Base-by-base conservation (phyloP, 2,888 invertebrate species). In the Hoplodrina blanda region DNA sequence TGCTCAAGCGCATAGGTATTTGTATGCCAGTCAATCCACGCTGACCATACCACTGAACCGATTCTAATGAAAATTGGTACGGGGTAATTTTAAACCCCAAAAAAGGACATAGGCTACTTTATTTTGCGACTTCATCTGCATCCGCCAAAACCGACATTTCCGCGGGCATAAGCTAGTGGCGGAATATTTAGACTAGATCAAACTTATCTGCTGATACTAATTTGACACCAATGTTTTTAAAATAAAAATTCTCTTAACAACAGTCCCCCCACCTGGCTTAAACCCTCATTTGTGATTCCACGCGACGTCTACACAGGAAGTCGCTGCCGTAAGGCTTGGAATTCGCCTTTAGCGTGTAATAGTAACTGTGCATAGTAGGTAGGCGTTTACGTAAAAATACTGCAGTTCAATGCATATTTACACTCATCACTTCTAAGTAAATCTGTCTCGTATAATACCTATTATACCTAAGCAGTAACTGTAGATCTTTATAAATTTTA, bases 301-400 rank as follows among this genome's bases (percentile, higher is more conserved):
- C 76, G 82, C 89, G 81, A 80, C 85, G 78, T 87, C 87, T 86
- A 81, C 83, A 84, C 91, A 92, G 94, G 94, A 94, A 91, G 91
- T 87, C 79, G 73, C 75, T 78, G 82, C 86, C 85, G 83, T 90
- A 87, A 88, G 82, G 74, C 65, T 81, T 85, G 87, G 90, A 89
- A 89, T 90, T 87, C 71, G 80, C 86, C 83, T 85, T 86, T 79
- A 85, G 82, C 57, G 70, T 56, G 11, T 57, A 66, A 73, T 67
- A 67, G 19, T 33, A 75, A 5, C 6, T 3, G 13, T 33, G 50
- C 50, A 75, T 50, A 41, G 20, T 41, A 41, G 11, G 41, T 54
- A 33, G 2, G 1, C 13, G n/a, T 11, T 15, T 20, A 44, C 13
- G 11, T 76, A 25, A 33, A 56, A 74, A 68, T 1, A 57, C 37